Evolutionary conservation across 2,888 invertebrate genomes (phyloP), one percentile per base, ranked within the genome.

Genomic region (Lasiommata megera): DNA sequence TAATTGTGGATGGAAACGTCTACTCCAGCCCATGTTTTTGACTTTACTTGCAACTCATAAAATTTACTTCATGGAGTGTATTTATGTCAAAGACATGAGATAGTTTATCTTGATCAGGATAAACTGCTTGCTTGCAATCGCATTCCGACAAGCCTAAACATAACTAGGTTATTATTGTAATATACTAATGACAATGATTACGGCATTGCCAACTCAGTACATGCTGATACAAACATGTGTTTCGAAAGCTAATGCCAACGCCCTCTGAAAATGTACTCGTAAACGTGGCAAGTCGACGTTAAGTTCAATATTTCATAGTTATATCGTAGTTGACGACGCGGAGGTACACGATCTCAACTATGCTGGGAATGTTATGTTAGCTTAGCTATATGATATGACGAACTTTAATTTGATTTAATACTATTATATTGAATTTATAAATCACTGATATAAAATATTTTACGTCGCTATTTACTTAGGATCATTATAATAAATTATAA

Each of bases 231-330:
- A 51, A 54, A 56, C 65, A 61, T 67, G 64, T 67, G 70, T 71
- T 66, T 65, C 66, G 64, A 64, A 67, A 67, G 57, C 65, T 63
- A 59, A 66, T 68, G 73, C 64, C 74, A 75, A 73, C 70, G 76
- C 71, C 74, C 75, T 73, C 69, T 66, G 63, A 47, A 57, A 61
- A 58, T 55, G 54, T 31, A 52, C 54, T 46, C 61, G 46, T 51
- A 44, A 41, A 48, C 54, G 34, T 41, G 17, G 48, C 47, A 40
- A 41, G 9, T 34, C 11, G 11, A 34, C 1, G 34, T 34, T 34
- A 11, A 34, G 9, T 11, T 34, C 34, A 34, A 34, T 34, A 34
- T 34, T 9, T 34, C 34, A 11, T 11, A 34, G 9, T 34, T 11
- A 34, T 34, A 34, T 34, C 9, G 11, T 34, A 34, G 9, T 31